Base-by-base conservation (phyloP, 1,140 invertebrate species). In the Achroia grisella region DNA sequence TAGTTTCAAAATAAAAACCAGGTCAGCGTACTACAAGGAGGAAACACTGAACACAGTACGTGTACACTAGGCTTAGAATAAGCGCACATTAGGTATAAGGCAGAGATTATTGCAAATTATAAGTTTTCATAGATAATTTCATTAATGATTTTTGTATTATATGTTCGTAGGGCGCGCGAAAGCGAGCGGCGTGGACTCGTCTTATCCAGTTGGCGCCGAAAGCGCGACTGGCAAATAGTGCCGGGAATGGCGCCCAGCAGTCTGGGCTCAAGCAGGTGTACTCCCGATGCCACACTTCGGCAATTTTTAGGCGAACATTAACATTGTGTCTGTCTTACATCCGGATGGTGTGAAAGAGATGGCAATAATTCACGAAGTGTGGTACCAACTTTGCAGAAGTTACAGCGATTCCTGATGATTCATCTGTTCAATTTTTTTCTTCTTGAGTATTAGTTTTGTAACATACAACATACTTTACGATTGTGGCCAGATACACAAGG, bases 141-240 rank as follows among this genome's bases (percentile, higher is more conserved):
- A 73, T 73, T 80, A 64, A 77, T 73, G 60, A 58, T 71, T 70
- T 48, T 50, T 41, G 23, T 46, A 35, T 62, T 32, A 27, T 48
- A 34, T 44, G 37, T 42, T 66, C 62, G 64, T 44, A 43, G 37
- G 42, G 44, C 44, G 35, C 14, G 30, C 31, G 42, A 37, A 39
- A 50, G 43, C 44, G 57, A 31, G 40, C 41, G 12, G 14, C 30
- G 13, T 9, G 17, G 0, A 8, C 6, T 33, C 67, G 50, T 63
- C 39, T 12, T 33, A n/a, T 1, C 11, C 1, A 31, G 35, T 33
- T 52, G 50, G 62, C 73, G 71, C 66, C 23, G 30, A 46, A 48
- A 56, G 71, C 73, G 73, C 73, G 59, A 80, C 75, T 79, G 66
- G 53, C 11, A 14, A 15, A 14, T 36, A 34, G 12, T 14, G 12